Conservation (phyloP, 2,113 vertebrate genomes). For the Podiceps cristatus region DNA sequence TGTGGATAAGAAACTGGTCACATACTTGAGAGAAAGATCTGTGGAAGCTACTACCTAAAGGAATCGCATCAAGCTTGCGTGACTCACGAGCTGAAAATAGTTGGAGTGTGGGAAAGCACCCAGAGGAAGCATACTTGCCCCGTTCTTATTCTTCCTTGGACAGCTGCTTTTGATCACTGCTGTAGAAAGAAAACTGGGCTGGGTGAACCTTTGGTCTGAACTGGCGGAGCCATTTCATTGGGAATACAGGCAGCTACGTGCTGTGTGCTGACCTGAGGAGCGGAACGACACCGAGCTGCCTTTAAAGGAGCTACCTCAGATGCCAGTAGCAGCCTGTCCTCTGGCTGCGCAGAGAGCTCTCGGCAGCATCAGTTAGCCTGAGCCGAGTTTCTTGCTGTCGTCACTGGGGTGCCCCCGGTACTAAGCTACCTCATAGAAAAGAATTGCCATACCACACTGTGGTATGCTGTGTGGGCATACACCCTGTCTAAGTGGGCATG, state of each 20-base stretch:
- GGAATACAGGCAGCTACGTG: not conserved
- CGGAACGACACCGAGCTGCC: not conserved
- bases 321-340: not conserved
- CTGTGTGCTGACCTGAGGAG: not conserved
- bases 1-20: not conserved
- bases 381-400: slow-evolving; percentile 7
- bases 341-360: not conserved
- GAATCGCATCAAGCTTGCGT: not conserved
- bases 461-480: not conserved
- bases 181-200: not conserved
- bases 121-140: not conserved
- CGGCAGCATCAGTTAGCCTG: not conserved
- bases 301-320: not conserved
- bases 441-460: not conserved
- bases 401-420: not conserved
- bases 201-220: not conserved
- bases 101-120: not conserved
- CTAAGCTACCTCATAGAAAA: not conserved
- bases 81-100: slow-evolving; percentile 9
- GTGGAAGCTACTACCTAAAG: not conserved
- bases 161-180: slow-evolving; percentile 18
- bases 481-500: not conserved
- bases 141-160: not conserved
- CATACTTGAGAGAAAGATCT: not conserved
- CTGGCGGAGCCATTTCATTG: not conserved